Base-by-base conservation (phyloP, 35 echinoderm and acorn worm species). In the Hemicentrotus pulcherrimus region DNA sequence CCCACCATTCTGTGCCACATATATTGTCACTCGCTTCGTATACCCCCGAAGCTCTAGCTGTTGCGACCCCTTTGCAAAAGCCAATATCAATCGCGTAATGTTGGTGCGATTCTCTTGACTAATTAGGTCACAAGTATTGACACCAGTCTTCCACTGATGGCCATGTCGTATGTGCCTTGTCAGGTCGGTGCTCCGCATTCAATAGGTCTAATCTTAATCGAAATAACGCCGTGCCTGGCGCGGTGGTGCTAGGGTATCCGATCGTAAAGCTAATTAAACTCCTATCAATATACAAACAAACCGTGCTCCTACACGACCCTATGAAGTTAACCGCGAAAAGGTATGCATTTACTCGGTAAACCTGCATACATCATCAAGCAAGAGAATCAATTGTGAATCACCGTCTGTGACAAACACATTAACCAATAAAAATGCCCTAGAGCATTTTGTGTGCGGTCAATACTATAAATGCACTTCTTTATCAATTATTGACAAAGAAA, bases 31-130 rank as follows among this genome's bases (percentile, higher is more conserved):
- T 78, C 52, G 0, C 19, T 22, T 28, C 65, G 50, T 10, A 11
- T 55, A 55, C 50, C 50, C 50, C 50, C 9, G 50, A 6, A 55
- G 50, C 50, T 55, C 65, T 14, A 59, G 52, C 65, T 78, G 19
- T 78, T 78, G 4, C 65, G 6, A 78, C 65, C 65, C 19, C 24
- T 78, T 78, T 78, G 65, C 22, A 78, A 22, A 78, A 28, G 65
- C 65, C 65, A 78, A 78, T 78, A 78, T 78, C 65, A 78, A 28
- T 78, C 18, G 65, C 15, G 65, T 78, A 78, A 78, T 78, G 65
- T n/a, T n/a, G 65, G 22, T 78, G 65, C 65, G 65, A 78, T 78
- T 78, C 65, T 78, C 65, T 78, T 78, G 65, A n/a, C 65, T 78
- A 78, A 78, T 78, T 78, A 78, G 65, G 65, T 78, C 65, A 78